Base-by-base conservation (phyloP, 2,888 invertebrate genomes). In the Hermaeophaga mercurialis region DNA sequence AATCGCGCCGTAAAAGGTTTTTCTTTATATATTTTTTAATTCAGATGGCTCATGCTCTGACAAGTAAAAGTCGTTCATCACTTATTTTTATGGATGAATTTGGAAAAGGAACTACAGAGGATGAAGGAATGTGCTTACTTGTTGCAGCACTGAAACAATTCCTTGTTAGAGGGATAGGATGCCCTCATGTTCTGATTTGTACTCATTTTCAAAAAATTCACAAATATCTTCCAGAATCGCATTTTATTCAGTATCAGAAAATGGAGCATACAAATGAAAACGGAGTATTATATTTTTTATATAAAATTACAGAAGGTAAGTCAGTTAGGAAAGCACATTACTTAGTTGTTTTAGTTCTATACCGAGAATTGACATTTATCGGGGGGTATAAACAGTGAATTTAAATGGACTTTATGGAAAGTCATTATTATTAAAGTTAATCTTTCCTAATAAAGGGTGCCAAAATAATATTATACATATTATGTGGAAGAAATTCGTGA, bases 31-130 rank as follows among this genome's bases (percentile, higher is more conserved):
- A 22, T 22, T 22, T 5, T 22, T 6, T 22, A 43, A 58, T 66
- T 61, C 50, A 92, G 91, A 86, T 91, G 80, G 82, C 90, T 1
- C 78, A 85, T 12, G 88, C 90, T 2, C 75, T 92, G 1, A 81
- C 84, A 63, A 84, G 84, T 64, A 84, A 87, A 0, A 84, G 84
- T 0, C 73, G 80, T 0, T 78, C 80, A 59, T 91, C 93, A 0
- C 77, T 96, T 2, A 80, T 96, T 0, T 79, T 96, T 22, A 80
- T 95, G 28, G 96, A 96, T 77, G 95, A 95, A 79, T 93, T 95
- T 79, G 95, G 94, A 2, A 88, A 89, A 74, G 92, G 94, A 57
- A 94, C 95, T 1, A 78, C 83, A 1, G 84, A 87, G 73, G 78
- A 82, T 1, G 94, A 94, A 76, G 94, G 94, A 0, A 76, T 88